phyloP scores from a whole-genome alignment of 2,113 vertebrate genomes.

The Etheostoma spectabile region DNA sequence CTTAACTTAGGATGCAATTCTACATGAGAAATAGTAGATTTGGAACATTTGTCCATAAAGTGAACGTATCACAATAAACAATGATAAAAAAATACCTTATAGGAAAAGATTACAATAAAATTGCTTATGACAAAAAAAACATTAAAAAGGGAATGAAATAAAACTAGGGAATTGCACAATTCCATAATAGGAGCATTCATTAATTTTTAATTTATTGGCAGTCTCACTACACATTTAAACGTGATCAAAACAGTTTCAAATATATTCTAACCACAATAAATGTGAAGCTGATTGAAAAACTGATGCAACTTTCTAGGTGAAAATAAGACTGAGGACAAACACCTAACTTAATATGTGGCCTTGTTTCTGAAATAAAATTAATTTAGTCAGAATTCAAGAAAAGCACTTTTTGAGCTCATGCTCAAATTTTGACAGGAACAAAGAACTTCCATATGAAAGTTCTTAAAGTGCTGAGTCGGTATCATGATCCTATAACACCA shows the following conservation, averaged over 20 bases:
- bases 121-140: neutral
- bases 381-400: neutral
- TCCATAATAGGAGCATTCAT: neutral
- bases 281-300: constrained; percentile 12
- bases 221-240: neutral
- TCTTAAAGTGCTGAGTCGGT: constrained; percentile 52
- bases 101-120: neutral
- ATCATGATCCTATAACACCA: constrained; percentile 5
- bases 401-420: neutral
- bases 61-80: neutral
- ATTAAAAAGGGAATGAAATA: neutral
- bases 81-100: neutral
- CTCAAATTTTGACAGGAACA: neutral
- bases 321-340: constrained; percentile 5
- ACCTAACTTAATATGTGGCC: neutral
- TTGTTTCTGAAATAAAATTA: constrained; percentile 9
- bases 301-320: neutral
- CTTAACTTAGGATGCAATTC: neutral
- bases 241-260: constrained; percentile 12
- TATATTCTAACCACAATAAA: neutral
- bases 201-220: constrained; percentile 19
- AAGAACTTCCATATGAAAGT: constrained; percentile 14
- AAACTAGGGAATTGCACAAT: neutral
- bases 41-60: neutral
- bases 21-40: neutral